Evolutionary conservation across 1,140 invertebrate species (phyloP), one percentile per base, ranked within the genome.

Genomic region (Brachionus rubens): DNA sequence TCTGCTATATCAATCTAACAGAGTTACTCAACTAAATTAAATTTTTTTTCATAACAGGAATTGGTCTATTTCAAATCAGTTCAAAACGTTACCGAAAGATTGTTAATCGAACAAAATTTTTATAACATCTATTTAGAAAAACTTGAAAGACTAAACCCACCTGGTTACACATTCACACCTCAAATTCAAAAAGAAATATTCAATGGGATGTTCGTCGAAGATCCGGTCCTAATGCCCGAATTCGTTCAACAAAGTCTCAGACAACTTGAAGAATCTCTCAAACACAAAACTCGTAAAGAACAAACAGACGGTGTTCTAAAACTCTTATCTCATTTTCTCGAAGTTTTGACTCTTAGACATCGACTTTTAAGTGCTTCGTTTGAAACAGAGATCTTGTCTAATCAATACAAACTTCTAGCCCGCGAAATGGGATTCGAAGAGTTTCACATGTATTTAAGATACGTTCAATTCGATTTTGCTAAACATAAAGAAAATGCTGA

Each of bases 381-480:
- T 80, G 82, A 85, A 77, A 80, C 80, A 12, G 82, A 82, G 65
- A 79, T 84, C 48, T 68, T 85, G 3, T 79, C 82, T 5, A 82
- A 81, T 78, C 79, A 84, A 12, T 85, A 84, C 77, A 79, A 78
- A 68, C 77, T 80, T 28, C 81, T 82, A 72, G 80, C 83, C 3
- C 52, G 76, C 14, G 81, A 81, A 16, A 79, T 85, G 79, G 81
- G 82, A 2, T 83, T 81, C 77, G 82, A 82, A 76, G 83, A 83
- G 16, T 84, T 78, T 65, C 83, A 85, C 77, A 77, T 85, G 78
- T 82, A 80, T 67, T 77, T 85, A 47, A 77, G 83, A 50, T 82
- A 81, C 62, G 81, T 84, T 21, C 83, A 84, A 79, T 84, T 85
- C 81, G 84, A 84, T 50, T 82, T 80, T 77, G 83, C 83, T 16